Evolutionary conservation across 2,113 vertebrate species (phyloP).

Genomic region (Cairina moschata): DNA sequence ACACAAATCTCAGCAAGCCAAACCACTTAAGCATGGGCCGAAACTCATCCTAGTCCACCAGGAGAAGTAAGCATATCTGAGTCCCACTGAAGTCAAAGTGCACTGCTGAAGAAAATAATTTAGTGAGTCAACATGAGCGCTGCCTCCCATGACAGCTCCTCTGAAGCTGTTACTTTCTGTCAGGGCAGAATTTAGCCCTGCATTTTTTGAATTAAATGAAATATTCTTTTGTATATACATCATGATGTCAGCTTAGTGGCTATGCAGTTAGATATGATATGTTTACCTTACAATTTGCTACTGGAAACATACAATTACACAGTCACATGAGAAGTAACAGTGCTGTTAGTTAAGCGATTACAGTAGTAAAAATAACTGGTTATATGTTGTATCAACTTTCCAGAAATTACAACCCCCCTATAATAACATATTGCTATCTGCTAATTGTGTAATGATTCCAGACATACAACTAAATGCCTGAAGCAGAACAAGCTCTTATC

Average conservation of each 20-base stretch:
- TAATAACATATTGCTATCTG: not conserved
- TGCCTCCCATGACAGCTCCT: not conserved
- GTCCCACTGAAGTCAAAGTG: constrained; percentile 24
- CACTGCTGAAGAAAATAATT: not conserved
- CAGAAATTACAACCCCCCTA: constrained; percentile 4
- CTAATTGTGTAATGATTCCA: not conserved
- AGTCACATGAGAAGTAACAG: constrained; percentile 22
- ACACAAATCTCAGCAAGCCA: not conserved
- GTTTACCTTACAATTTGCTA: not conserved
- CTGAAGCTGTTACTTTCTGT: not conserved
- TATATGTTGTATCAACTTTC: not conserved
- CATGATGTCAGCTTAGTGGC: not conserved
- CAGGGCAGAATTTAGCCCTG: not conserved
- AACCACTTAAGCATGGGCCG: not conserved
- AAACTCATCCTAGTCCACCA: constrained; percentile 11
- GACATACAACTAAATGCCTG: not conserved
- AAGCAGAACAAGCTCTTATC: not conserved
- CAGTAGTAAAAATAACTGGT: constrained; percentile 36
- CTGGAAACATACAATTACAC: constrained; percentile 1
- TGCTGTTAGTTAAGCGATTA: not conserved
- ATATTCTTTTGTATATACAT: not conserved
- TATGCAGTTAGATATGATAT: not conserved
- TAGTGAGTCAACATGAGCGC: not conserved
- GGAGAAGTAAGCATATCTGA: not conserved
- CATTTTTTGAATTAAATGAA: not conserved